Evolutionary conservation across 2,888 invertebrate species (phyloP), one percentile per base, ranked within the genome.

Genomic region (Eulithis testata): DNA sequence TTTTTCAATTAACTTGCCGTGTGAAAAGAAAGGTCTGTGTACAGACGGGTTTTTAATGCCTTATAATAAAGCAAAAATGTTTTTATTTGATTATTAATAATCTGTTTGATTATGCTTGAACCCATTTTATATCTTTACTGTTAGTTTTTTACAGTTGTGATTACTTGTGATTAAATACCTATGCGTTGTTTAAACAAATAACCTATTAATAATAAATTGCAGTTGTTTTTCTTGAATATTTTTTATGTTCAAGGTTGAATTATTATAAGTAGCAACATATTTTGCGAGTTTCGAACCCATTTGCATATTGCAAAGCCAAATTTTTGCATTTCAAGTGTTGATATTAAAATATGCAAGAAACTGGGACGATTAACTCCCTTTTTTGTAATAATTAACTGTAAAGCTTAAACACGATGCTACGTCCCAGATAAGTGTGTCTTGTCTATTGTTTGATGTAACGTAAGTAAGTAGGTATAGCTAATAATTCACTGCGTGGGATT

Each of bases 1-100:
- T 62, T 64, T 66, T 66, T 49, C 56, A 69, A 66, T 68, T 66
- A 68, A 63, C 50, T 61, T 68, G 65, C 55, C 53, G 53, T 66
- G 63, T 65, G 60, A 70, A 66, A 43, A 45, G 12, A 49, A 37
- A 49, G 14, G 40, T 14, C 37, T 27, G n/a, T 37, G 45, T 11
- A 3, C n/a, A 14, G 12, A 7, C n/a, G 11, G 43, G 43, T 27
- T 44, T 43, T 7, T 54, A 21, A 21, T 11, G 5, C 31, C 6
- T 6, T 5, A 31, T 31, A 31, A 31, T 31, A 31, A 31, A 31
- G 31, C 31, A 31, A 31, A 31, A 0, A 31, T 21, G 27, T 27
- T 45, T 44, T 55, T 27, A 45, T 45, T 56, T 56, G 31, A 45
- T 31, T 56, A 56, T 44, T 31, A 44, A 31, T 45, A 43, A 54